Conservation (phyloP, 1,140 invertebrate species). For the Leptopilina clavipes region DNA sequence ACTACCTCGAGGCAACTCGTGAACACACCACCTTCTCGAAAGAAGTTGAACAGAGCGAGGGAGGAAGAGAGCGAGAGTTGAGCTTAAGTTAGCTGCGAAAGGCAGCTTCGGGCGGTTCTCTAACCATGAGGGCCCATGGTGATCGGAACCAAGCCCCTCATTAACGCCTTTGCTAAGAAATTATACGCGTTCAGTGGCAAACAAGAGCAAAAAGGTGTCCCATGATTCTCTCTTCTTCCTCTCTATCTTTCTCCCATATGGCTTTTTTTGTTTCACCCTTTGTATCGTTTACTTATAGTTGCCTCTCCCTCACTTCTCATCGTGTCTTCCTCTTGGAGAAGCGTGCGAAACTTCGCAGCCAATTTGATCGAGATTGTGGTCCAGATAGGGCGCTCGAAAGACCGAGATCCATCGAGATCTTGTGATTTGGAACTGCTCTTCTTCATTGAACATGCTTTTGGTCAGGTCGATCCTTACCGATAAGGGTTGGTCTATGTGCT, state of each 20-base stretch:
- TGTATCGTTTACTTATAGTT: conserved; percentile 15
- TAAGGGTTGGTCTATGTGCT: conserved; percentile 17
- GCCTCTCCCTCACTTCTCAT: conserved; percentile 46
- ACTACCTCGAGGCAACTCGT: conserved; percentile 70
- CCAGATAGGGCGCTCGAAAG: conserved; percentile 50
- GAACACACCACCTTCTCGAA: conserved; percentile 65
- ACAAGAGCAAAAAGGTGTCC: conserved; percentile 74
- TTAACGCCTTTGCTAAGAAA: conserved; percentile 75
- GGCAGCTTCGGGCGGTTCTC: conserved; percentile 62
- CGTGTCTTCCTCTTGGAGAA: conserved; percentile 50
- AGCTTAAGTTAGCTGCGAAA: conserved; percentile 56
- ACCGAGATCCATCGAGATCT: conserved; percentile 55
- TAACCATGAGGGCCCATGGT: conserved; percentile 55
- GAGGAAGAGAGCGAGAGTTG: conserved; percentile 43
- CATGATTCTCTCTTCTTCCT: conserved; percentile 59
- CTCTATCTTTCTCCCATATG: conserved; percentile 45
- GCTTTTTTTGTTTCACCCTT: conserved; percentile 27
- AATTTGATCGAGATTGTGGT: conserved; percentile 59
- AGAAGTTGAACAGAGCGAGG: conserved; percentile 36
- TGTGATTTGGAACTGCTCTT: conserved; percentile 44
- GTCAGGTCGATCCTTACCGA: neutral
- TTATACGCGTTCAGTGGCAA: conserved; percentile 74
- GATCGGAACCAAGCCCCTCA: conserved; percentile 72
- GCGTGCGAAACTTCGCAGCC: conserved; percentile 57
- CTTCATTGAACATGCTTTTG: conserved; percentile 10